Evolutionary conservation across 2,888 invertebrate genomes (phyloP).

Genomic region (Microchrysa polita): DNA sequence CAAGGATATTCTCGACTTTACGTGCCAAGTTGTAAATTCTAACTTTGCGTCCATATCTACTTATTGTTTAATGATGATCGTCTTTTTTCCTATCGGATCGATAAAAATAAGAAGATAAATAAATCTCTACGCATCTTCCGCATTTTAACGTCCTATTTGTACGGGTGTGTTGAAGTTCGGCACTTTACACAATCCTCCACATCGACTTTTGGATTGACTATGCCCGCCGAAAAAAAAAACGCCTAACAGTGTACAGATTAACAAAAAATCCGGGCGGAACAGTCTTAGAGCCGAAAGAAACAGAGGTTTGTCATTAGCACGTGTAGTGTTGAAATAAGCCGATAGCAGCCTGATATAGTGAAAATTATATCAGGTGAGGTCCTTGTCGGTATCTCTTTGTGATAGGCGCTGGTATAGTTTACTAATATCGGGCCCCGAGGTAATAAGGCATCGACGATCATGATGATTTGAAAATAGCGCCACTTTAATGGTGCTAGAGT

Average conservation of each 20-base stretch:
- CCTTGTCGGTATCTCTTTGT: conserved; percentile 31
- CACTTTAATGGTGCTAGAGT: conserved; percentile 30
- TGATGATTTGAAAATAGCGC: conserved; percentile 31
- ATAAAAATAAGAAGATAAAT: conserved; percentile 7
- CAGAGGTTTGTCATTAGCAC: conserved; percentile 52
- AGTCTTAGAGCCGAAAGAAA: conserved; percentile 36
- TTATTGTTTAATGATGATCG: conserved; percentile 35
- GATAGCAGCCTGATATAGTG: conserved; percentile 13
- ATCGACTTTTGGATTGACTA: background rate
- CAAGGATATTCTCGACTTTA: background rate
- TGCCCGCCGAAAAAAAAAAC: conserved; percentile 1
- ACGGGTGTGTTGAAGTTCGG: background rate
- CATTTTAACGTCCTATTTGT: background rate
- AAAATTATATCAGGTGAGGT: conserved; percentile 36
- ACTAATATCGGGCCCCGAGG: conserved; percentile 19
- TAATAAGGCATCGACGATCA: conserved; percentile 7
- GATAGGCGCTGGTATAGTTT: background rate
- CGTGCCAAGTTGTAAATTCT: conserved; percentile 41
- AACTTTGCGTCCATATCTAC: conserved; percentile 9
- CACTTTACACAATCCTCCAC: background rate
- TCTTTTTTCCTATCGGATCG: background rate
- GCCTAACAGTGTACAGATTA: background rate
- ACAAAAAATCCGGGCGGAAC: background rate
- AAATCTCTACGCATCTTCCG: conserved; percentile 19
- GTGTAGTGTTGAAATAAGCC: conserved; percentile 51